Evolutionary conservation across 2,888 invertebrate genomes (phyloP).

Genomic region (Temnothorax rugatulus): DNA sequence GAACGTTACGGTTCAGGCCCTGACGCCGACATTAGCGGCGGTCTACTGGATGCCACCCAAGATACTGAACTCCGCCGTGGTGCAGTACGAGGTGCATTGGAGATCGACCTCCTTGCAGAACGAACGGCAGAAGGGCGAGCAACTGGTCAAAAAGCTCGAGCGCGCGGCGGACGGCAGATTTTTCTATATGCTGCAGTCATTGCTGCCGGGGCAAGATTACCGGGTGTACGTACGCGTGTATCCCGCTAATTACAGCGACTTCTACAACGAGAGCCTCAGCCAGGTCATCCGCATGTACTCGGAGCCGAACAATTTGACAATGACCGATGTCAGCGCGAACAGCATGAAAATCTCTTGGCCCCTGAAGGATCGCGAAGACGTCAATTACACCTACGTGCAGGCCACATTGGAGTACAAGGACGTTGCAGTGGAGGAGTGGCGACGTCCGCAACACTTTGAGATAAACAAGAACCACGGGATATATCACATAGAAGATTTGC

Average conservation of each 20-base stretch:
- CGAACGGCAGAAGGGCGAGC: constrained; percentile 87
- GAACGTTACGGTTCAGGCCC: constrained; percentile 90
- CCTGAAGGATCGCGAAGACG: too few species aligned
- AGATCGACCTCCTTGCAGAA: constrained; percentile 87
- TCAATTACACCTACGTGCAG: too few species aligned
- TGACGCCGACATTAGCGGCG: constrained; percentile 92
- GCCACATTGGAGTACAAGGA: constrained; percentile 88
- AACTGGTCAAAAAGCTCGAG: constrained; percentile 81
- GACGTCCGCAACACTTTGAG: constrained; percentile 74
- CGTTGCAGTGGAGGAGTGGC: constrained; percentile 86
- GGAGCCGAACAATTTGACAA: constrained; percentile 90
- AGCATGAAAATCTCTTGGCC: constrained; percentile 91
- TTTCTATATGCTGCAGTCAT: constrained; percentile 87
- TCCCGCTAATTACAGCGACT: constrained; percentile 89
- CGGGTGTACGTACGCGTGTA: constrained; percentile 92
- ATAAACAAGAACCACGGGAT: constrained; percentile 75
- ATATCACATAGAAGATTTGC: constrained; percentile 86
- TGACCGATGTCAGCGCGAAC: constrained; percentile 88
- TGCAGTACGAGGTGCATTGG: constrained; percentile 94
- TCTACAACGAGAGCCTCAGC: constrained; percentile 89
- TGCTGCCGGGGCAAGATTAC: constrained; percentile 91
- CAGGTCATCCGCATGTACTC: constrained; percentile 91
- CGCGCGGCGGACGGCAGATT: constrained; percentile 77
- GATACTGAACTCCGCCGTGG: constrained; percentile 90
- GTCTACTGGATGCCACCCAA: constrained; percentile 92